Evolutionary conservation across 92 coral and sea anemone genomes (phyloP).

Genomic region (Porites evermanni): DNA sequence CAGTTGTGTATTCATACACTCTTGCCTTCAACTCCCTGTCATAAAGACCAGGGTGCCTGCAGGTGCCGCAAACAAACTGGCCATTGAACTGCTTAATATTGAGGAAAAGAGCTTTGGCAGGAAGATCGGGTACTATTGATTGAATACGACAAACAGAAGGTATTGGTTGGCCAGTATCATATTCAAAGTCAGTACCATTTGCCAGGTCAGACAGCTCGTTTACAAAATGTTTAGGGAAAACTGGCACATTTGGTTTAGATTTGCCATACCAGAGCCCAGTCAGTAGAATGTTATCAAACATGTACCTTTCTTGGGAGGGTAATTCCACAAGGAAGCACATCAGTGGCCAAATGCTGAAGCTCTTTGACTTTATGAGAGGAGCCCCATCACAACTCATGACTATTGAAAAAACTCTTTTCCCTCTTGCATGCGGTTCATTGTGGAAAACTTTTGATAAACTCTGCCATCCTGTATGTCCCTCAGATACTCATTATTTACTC

Average conservation of each 20-base stretch:
- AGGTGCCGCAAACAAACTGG: neutral
- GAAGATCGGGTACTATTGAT: conserved; percentile 25
- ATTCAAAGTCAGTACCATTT: neutral
- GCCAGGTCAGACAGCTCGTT: neutral
- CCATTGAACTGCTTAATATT: conserved; percentile 22
- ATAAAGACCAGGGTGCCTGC: conserved; percentile 1
- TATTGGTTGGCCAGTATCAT: neutral
- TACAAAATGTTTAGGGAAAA: neutral
- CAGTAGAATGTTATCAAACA: conserved; percentile 16
- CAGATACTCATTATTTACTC: neutral
- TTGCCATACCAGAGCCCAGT: conserved; percentile 25
- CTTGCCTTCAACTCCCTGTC: conserved; percentile 3
- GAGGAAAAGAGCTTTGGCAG: conserved; percentile 22
- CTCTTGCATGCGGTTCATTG: neutral
- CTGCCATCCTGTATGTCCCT: conserved; percentile 52
- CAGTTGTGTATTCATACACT: neutral
- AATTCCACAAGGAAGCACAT: conserved; percentile 48
- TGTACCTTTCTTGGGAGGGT: conserved; percentile 17
- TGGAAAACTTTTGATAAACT: conserved; percentile 21
- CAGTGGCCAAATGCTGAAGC: conserved; percentile 46
- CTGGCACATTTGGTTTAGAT: neutral
- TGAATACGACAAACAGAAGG: neutral
- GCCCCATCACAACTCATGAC: conserved; percentile 39
- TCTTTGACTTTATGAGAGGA: conserved; percentile 38
- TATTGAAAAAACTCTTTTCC: conserved; percentile 3